phyloP scores from a whole-genome alignment of 1,140 invertebrate genomes.

The Hycleus cichorii region DNA sequence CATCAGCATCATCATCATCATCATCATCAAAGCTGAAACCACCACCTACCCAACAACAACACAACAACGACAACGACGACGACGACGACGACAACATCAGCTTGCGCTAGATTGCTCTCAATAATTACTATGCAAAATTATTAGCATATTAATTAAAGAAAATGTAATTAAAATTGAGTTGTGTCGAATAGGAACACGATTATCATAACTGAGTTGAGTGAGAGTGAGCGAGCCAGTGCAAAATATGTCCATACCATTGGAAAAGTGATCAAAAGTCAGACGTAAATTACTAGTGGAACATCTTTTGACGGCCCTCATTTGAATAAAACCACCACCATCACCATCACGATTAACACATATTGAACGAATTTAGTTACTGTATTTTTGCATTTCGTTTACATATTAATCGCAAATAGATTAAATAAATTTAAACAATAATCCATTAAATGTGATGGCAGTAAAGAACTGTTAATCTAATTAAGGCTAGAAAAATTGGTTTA shows the following conservation, averaged over 20 bases:
- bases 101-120: conserved; percentile 44
- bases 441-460: too few relatives aligned
- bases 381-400: conserved; percentile 36
- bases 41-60: too few relatives aligned
- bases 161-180: conserved; percentile 43
- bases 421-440: too few relatives aligned
- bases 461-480: too few relatives aligned
- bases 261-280: conserved; percentile 31
- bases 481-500: too few relatives aligned
- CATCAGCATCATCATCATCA: too few relatives aligned
- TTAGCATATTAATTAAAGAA: conserved; percentile 50
- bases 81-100: conserved; percentile 35
- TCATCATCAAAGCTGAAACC: too few relatives aligned
- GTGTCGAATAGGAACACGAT: conserved; percentile 39
- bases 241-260: conserved; percentile 33
- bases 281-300: conserved; percentile 34
- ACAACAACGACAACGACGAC: too few relatives aligned
- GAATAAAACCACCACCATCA: conserved; percentile 21
- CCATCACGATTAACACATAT: too few relatives aligned
- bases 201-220: conserved; percentile 34
- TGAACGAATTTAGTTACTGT: conserved; percentile 30
- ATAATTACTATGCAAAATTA: conserved; percentile 49
- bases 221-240: conserved; percentile 16
- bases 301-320: conserved; percentile 37
- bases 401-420: conserved; percentile 8